Base-by-base conservation (phyloP, 2,113 vertebrate genomes). In the Phyllopteryx taeniolatus region DNA sequence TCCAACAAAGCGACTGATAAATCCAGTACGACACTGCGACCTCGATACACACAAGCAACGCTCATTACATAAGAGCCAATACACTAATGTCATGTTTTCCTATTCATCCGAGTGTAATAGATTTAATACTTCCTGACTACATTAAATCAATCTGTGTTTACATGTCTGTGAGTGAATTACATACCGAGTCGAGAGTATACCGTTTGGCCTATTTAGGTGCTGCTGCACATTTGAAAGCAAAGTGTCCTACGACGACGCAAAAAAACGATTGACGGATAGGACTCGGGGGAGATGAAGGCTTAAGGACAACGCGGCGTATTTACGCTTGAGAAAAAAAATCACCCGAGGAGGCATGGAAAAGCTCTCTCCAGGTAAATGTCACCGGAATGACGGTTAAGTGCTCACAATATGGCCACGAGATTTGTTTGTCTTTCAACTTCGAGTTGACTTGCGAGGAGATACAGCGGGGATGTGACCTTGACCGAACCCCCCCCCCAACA, bases 311-410 rank as follows among this genome's bases (percentile, higher is more conserved):
- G 70, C 67, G 65, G 72, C n/a, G 67, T 84, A 80, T 82, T 85
- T 81, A 79, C 74, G 77, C 75, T 70, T 35, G 61, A 71, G 77
- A 84, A 78, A 84, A 74, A 22, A 59, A 60, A 62, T 71, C 80
- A 60, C 39, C 15, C 31, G 76, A 51, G 68, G 66, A 76, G 69
- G 78, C 75, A 63, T 76, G 69, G 17, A 39, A 47, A 77, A 49
- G 65, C 68, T 64, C 76, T 73, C 73, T 73, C 70, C 74, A 81
- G 69, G 79, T 89, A 90, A 91, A 93, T 91, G 90, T 90, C 90
- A 92, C 80, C 74, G 73, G 76, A 90, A 70, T 68, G 46, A 85
- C 56, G 78, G 74, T 2, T 51, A 71, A 72, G 70, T 22, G 66
- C 70, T 71, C 73, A 35, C 31, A 22, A 65, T 53, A 74, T 43